Evolutionary conservation across 1,140 invertebrate species (phyloP).

Genomic region (Meteorus sp.): DNA sequence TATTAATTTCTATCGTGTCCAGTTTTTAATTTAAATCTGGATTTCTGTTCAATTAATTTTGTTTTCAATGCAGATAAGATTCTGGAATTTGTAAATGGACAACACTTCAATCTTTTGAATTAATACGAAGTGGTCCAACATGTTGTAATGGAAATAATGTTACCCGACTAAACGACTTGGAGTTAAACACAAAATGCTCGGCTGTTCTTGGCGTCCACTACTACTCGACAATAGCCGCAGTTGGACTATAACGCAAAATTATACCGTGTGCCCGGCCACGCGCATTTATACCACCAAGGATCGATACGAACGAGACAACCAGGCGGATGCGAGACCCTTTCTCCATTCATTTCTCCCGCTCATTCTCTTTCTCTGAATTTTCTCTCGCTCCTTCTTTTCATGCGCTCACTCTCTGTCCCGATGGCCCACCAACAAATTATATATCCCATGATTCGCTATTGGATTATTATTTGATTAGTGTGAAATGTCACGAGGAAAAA

Average conservation of each 20-base stretch:
- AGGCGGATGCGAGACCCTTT: neutral
- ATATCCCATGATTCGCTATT: constrained; percentile 34
- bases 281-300: constrained; percentile 33
- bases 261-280: constrained; percentile 27
- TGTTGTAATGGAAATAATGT: neutral
- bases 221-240: constrained; percentile 27
- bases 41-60: neutral
- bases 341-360: constrained; percentile 3
- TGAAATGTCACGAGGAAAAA: neutral
- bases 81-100: too few relatives aligned
- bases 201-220: too few relatives aligned
- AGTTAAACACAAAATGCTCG: too few relatives aligned
- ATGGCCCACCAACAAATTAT: constrained; percentile 36
- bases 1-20: neutral
- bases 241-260: neutral
- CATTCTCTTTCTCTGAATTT: too few relatives aligned
- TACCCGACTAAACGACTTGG: too few relatives aligned
- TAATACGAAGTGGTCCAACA: too few relatives aligned
- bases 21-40: neutral
- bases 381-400: neutral
- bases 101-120: too few relatives aligned
- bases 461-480: constrained; percentile 38
- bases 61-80: neutral
- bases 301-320: constrained; percentile 22
- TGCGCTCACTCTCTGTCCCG: too few relatives aligned